These are phyloP conservation scores for Sturnus vulgaris DNA, from an alignment of 2,113 vertebrate genomes.

Conservation along the genomic window DNA sequence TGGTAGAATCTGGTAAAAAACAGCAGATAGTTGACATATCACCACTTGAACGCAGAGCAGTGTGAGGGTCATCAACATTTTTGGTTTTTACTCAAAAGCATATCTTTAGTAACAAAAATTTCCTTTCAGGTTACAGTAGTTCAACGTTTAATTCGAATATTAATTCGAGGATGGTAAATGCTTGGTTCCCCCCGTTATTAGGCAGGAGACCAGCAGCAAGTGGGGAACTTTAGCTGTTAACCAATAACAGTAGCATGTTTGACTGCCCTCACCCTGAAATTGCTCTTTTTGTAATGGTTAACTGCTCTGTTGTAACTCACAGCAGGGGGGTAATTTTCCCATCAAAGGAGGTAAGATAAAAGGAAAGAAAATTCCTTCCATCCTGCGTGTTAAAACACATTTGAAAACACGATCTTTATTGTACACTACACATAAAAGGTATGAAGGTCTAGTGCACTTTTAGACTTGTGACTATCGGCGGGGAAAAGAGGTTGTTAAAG, in stretches of 20 bases:
- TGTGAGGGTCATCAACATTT: background rate
- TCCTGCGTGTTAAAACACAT: background rate
- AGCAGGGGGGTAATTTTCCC: slow-evolving; percentile 37
- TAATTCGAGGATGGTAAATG: background rate
- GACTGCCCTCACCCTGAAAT: slow-evolving; percentile 37
- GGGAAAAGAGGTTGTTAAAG: background rate
- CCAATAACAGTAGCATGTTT: slow-evolving; percentile 47
- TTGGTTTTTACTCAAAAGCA: background rate
- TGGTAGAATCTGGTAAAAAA: background rate
- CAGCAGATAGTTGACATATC: background rate
- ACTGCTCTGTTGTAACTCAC: slow-evolving; percentile 50
- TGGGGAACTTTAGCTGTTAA: slow-evolving; percentile 41
- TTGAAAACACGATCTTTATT: background rate
- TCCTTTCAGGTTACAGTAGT: background rate
- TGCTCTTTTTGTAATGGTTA: slow-evolving; percentile 67
- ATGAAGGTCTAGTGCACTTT: background rate
- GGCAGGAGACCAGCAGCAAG: background rate
- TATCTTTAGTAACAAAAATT: background rate
- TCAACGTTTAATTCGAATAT: background rate
- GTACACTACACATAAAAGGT: background rate
- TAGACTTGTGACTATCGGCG: background rate
- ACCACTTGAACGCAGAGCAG: background rate
- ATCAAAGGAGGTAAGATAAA: slow-evolving; percentile 41
- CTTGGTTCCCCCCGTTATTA: background rate
- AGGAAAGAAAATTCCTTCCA: slow-evolving; percentile 45